Evolutionary conservation across 2,888 invertebrate genomes (phyloP), one percentile per base, ranked within the genome.

Genomic region (Ormia ochracea): DNA sequence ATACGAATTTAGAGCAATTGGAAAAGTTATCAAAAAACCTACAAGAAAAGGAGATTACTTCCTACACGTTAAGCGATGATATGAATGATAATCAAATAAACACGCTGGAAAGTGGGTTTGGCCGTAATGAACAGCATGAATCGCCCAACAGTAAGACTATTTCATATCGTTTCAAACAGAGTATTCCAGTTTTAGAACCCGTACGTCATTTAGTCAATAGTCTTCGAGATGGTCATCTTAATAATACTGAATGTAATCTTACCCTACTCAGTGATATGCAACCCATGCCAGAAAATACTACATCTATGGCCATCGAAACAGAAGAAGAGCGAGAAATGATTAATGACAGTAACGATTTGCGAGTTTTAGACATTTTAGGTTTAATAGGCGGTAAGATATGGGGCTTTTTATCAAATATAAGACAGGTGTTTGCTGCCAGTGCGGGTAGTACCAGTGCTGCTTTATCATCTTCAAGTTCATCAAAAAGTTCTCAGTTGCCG

Each of bases 251-350:
- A 28, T 66, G 85, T 2, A 87, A 86, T 50, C 87, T 85, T 6
- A 80, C 86, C 70, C 69, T 86, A 38, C 83, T 83, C 12, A 59
- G 86, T 41, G 73, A 69, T 23, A 77, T 77, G 65, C 83, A 78
- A 14, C 84, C 84, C 0, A 84, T 84, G 38, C 72, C 84, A 21
- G 82, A 83, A 14, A 78, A 82, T 26, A 74, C 56, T 6, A 33
- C 31, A 1, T 84, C 88, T 1, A 33, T 83, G 41, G 88, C 86
- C n/a, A 88, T 87, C 48, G 87, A 87, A 59, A 87, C 87, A 6
- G 87, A 88, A 75, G 87, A 86, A 69, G 88, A 88, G 81, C 88
- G 89, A 1, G 88, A 88, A 58, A 84, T 84, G 77, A 86, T 86
- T 14, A 86, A 87, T 65, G 86, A 86, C 2, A 88, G 88, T 58